Conservation (phyloP, 2,797 vertebrate genomes). For the Manis javanica region DNA sequence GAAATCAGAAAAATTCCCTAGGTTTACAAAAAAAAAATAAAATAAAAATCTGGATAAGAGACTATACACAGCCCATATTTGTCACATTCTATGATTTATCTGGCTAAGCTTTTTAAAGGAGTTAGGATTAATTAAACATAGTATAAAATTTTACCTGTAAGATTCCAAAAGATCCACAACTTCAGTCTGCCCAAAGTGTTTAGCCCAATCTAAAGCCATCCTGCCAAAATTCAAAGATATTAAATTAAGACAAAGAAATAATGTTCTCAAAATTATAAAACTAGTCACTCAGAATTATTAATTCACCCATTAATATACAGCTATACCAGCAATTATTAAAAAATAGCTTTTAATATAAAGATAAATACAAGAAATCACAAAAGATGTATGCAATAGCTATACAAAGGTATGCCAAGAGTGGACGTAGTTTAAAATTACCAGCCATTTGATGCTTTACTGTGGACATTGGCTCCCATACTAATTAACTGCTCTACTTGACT, state of each 20-base stretch:
- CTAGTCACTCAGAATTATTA: slow-evolving; percentile 41
- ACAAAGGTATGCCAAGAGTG: background rate
- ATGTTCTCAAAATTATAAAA: slow-evolving; percentile 52
- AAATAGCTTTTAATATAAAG: slow-evolving; percentile 51
- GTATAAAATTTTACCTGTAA: slow-evolving; percentile 89
- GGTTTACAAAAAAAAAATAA: background rate
- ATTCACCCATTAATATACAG: slow-evolving; percentile 6
- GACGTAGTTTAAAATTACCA: slow-evolving; percentile 88
- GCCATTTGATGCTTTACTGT: slow-evolving; percentile 93
- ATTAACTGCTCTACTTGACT: slow-evolving; percentile 94
- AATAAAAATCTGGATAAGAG: slow-evolving; percentile 34
- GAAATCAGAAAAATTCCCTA: slow-evolving; percentile 35
- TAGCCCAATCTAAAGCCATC: slow-evolving; percentile 96
- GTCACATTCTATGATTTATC: background rate
- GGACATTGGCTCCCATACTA: slow-evolving; percentile 93
- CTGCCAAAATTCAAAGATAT: slow-evolving; percentile 84
- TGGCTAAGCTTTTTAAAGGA: background rate
- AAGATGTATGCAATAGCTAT: background rate
- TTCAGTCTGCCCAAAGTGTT: slow-evolving; percentile 92
- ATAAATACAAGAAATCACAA: slow-evolving; percentile 33
- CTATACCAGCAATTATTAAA: background rate
- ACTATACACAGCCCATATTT: slow-evolving; percentile 22
- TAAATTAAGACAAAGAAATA: slow-evolving; percentile 45
- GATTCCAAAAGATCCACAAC: slow-evolving; percentile 93
- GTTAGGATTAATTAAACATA: slow-evolving; percentile 3